A percentile compares a stretch with the other conserved stretches of the same genome.
phyloP scores from a whole-genome alignment of 2,888 invertebrate species.

The Eupithecia insigniata region DNA sequence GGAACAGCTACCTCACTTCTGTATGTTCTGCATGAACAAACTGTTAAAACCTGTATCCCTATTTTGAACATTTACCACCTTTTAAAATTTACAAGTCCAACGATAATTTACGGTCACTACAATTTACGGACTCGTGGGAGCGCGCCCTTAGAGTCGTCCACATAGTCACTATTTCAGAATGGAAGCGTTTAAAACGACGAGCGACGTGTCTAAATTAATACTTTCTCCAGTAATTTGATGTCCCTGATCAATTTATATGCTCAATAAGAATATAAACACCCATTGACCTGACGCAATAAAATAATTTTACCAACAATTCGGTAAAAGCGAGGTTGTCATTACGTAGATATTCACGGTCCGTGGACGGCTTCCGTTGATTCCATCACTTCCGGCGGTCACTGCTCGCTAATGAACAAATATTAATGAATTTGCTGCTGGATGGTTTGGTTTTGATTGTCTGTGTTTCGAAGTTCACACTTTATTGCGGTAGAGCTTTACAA shows the following conservation, averaged over 20 bases:
- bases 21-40: too few relatives aligned
- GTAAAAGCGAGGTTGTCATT: conserved; percentile 42
- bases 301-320: conserved; percentile 40
- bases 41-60: too few relatives aligned
- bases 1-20: too few relatives aligned
- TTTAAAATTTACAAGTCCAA: too few relatives aligned
- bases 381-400: conserved; percentile 68
- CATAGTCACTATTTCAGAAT: not conserved
- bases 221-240: not conserved
- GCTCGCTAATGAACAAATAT: conserved; percentile 36
- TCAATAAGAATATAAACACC: not conserved
- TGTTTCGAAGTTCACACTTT: conserved; percentile 1
- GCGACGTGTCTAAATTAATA: not conserved
- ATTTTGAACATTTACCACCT: too few relatives aligned
- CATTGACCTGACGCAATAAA: conserved; percentile 20
- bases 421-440: conserved; percentile 23
- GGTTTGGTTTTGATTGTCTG: conserved; percentile 29
- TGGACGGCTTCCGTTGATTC: conserved; percentile 72
- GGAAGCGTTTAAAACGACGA: not conserved
- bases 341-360: conserved; percentile 66
- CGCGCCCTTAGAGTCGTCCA: too few relatives aligned
- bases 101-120: too few relatives aligned
- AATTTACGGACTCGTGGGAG: too few relatives aligned
- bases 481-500: conserved; percentile 3
- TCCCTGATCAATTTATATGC: not conserved